Evolutionary conservation across 2,888 invertebrate species (phyloP), one percentile per base, ranked within the genome.

Genomic region (Ormyrus thymus): DNA sequence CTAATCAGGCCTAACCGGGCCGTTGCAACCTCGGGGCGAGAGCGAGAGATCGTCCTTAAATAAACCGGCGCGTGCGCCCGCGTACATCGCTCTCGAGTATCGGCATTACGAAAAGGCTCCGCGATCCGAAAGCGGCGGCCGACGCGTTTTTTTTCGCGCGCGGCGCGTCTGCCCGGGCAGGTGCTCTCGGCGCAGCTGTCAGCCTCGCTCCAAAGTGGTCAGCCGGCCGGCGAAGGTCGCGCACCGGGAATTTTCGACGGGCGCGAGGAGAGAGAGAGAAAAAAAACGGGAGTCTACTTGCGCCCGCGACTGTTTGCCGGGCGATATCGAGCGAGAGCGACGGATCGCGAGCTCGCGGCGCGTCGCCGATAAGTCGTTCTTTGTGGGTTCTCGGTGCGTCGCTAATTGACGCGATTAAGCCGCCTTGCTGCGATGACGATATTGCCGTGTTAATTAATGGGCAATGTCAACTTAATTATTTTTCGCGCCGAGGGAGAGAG

Each of bases 131-230:
- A 78, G 73, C 73, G 55, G 55, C 50, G 50, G 15, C 48, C 55
- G 50, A 48, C 3, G 29, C n/a, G n/a, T 66, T n/a, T 76, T 70
- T 65, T 65, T 66, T 66, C 48, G 72, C 72, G 29, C 3, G 29
- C 4, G 29, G 29, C 29, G 29, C 3, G 51, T 48, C 29, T 8
- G 43, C 72, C 46, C 29, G 58, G 11, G 74, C 69, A 46, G 66
- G 58, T 70, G 69, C n/a, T 53, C n/a, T 48, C 55, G 46, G 7
- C 64, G 11, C 77, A 78, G 72, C 72, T 78, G 72, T 61, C 74
- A 53, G 56, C 43, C 64, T 56, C 15, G 65, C 13, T 29, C 29
- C 29, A 2, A n/a, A 51, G 53, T 51, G 59, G 61, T 78, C 71
- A 72, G 76, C 71, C 71, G 71, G 46, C 13, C 51, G 29, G 29